A percentile compares a stretch with the other conserved stretches of the same genome.
Evolutionary conservation across 2,113 vertebrate species (phyloP).

Genomic region (Gallinago jamesoni): DNA sequence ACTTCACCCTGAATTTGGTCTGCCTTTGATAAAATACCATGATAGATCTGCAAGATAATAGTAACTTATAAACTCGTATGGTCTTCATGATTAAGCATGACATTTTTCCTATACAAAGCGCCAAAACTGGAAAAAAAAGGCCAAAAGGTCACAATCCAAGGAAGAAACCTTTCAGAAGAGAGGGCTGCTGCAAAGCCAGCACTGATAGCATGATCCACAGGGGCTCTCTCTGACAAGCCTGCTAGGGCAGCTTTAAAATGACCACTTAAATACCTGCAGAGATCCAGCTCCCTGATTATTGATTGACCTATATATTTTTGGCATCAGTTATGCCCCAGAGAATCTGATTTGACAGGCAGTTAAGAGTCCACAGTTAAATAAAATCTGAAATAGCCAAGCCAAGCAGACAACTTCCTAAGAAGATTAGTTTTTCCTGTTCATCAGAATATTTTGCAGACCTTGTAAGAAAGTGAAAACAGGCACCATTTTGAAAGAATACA

Average conservation of each 20-base stretch:
- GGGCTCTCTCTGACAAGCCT: neutral
- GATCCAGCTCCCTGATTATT: constrained; percentile 35
- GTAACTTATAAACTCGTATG: neutral
- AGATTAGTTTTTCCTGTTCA: constrained; percentile 53
- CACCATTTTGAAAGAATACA: constrained; percentile 32
- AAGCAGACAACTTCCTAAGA: constrained; percentile 42
- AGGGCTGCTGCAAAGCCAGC: neutral
- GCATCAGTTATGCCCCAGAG: constrained; percentile 26
- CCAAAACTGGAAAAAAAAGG: constrained; percentile 13
- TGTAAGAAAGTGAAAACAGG: neutral
- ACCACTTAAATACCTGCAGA: constrained; percentile 17
- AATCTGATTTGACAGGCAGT: constrained; percentile 39
- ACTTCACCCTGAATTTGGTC: constrained; percentile 50
- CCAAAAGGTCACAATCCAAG: neutral
- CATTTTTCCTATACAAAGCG: constrained; percentile 29
- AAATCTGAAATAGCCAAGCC: constrained; percentile 60
- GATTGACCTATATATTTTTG: constrained; percentile 47
- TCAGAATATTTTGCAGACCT: neutral
- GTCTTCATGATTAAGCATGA: constrained; percentile 41
- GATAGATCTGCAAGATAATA: constrained; percentile 23
- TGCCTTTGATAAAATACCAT: constrained; percentile 32
- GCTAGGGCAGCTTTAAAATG: constrained; percentile 33
- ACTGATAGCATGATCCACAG: neutral
- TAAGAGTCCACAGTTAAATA: constrained; percentile 20
- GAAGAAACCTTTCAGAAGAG: constrained; percentile 24